Evolutionary conservation across 2,797 vertebrate species (phyloP).

Genomic region (Fringilla coelebs): DNA sequence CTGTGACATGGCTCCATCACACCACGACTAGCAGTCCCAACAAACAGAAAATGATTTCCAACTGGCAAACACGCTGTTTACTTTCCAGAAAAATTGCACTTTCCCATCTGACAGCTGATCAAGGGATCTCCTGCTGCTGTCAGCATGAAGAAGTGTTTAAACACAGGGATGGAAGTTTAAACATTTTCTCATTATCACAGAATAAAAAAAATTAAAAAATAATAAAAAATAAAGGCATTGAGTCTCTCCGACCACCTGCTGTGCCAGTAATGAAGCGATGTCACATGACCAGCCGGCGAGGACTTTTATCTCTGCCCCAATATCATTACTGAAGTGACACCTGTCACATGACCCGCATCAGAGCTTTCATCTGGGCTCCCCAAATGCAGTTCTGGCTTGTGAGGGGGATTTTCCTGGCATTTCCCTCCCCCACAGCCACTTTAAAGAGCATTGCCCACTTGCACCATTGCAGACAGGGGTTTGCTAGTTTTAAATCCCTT

Average conservation of each 20-base stretch:
- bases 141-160: conserved; percentile 81
- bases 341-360: conserved; percentile 76
- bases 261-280: conserved; percentile 77
- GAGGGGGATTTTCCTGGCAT: background rate
- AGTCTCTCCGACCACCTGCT: conserved; percentile 75
- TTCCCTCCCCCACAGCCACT: background rate
- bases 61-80: conserved; percentile 79
- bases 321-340: conserved; percentile 77
- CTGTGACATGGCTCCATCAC: conserved; percentile 74
- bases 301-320: conserved; percentile 80
- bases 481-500: background rate
- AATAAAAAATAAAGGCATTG: conserved; percentile 75
- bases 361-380: conserved; percentile 76
- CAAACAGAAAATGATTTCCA: conserved; percentile 79
- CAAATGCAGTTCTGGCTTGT: conserved; percentile 62
- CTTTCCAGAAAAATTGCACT: conserved; percentile 77
- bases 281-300: conserved; percentile 68
- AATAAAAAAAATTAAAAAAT: conserved; percentile 75
- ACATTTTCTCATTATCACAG: conserved; percentile 85
- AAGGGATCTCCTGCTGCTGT: conserved; percentile 79
- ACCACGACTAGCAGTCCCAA: conserved; percentile 64
- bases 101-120: conserved; percentile 81
- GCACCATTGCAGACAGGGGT: background rate
- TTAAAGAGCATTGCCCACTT: conserved; percentile 44
- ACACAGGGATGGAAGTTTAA: conserved; percentile 80